Percentiles rank a stretch among this genome's conserved stretches.
Conservation (phyloP, 1,140 invertebrate species). For the Drosophila ambigua region DNA sequence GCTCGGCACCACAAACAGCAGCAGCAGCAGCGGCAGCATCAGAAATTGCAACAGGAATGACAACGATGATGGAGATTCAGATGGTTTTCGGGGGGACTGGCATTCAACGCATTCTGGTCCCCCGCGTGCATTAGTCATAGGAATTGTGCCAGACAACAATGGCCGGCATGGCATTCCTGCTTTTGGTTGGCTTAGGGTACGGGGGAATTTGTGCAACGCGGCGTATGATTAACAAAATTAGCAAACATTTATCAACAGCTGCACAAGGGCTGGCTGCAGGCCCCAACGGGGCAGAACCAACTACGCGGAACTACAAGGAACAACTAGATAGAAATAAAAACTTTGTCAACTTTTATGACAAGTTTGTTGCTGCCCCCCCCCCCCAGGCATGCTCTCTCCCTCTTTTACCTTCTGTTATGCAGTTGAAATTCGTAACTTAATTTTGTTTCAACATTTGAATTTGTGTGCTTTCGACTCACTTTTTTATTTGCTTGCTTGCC, state of each 20-base stretch:
- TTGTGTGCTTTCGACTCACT: constrained; percentile 29
- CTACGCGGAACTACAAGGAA: no score
- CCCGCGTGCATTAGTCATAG: constrained; percentile 43
- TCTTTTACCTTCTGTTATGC: constrained; percentile 16
- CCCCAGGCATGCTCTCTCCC: no score
- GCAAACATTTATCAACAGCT: constrained; percentile 59
- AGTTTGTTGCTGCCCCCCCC: constrained; percentile 11
- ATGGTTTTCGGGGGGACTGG: background rate
- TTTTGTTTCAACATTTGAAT: constrained; percentile 29
- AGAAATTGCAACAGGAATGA: constrained; percentile 14
- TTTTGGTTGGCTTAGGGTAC: background rate
- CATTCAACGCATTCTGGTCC: constrained; percentile 16
- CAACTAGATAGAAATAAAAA: constrained; percentile 25
- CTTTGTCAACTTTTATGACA: constrained; percentile 14
- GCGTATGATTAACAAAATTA: constrained; percentile 77
- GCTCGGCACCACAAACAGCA: background rate
- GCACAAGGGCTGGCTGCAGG: constrained; percentile 11
- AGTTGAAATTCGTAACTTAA: constrained; percentile 39
- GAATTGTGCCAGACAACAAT: constrained; percentile 52
- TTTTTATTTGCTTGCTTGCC: background rate
- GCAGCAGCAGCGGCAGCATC: background rate
- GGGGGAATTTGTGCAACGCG: constrained; percentile 54
- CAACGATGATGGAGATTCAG: background rate
- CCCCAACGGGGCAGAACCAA: background rate
- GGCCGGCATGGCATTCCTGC: constrained; percentile 15